Evolutionary conservation across 2,797 vertebrate genomes (phyloP).

Genomic region (Pseudotriccus pelzelni): DNA sequence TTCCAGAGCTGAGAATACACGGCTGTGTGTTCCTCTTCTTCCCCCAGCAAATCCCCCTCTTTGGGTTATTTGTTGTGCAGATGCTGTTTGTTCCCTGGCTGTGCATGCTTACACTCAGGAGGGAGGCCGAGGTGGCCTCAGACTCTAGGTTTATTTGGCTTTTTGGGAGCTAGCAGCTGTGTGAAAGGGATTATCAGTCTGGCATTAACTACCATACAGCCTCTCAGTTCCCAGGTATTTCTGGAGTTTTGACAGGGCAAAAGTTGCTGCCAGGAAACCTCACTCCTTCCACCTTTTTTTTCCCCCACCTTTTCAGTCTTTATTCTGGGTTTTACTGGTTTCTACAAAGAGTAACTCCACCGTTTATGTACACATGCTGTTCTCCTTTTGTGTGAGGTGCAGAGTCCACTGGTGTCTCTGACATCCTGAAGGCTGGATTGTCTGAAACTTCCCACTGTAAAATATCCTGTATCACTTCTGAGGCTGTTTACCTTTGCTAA

Average conservation of each 20-base stretch:
- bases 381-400: neutral
- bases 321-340: neutral
- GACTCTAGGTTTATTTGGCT: neutral
- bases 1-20: neutral
- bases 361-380: accelerated
- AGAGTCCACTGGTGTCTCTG: neutral
- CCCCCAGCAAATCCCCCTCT: accelerated
- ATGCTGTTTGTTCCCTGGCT: neutral
- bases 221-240: neutral
- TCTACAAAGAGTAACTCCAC: neutral
- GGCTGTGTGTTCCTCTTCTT: no score
- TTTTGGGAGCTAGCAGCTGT: neutral
- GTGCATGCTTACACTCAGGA: neutral
- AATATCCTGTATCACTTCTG: neutral
- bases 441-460: neutral
- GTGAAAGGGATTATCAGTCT: neutral
- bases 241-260: neutral
- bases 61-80: neutral
- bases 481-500: neutral
- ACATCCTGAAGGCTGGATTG: neutral
- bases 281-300: accelerated
- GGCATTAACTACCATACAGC: neutral
- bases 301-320: neutral
- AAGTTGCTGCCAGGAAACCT: neutral
- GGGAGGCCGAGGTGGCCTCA: neutral